Evolutionary conservation across 2,888 invertebrate genomes (phyloP), one percentile per base, ranked within the genome.

Genomic region (Malacosoma neustria): DNA sequence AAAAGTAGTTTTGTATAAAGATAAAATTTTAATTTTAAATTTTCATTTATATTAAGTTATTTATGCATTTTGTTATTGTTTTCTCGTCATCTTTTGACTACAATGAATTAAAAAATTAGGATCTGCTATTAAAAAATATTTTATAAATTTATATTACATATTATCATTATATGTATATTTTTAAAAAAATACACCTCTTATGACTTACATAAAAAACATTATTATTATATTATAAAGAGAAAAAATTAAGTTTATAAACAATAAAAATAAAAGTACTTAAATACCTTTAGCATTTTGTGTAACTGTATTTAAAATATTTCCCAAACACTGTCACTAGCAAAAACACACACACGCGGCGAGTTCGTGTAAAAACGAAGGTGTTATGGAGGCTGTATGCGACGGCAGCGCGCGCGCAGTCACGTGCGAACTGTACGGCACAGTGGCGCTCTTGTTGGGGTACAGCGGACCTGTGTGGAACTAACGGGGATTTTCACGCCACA

Each of bases 381-480:
- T 57, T 57, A 57, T 69, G 69, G 76, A 82, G 82, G 81, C 76
- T 81, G 73, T 77, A 75, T 80, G 82, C 77, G 60, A 61, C 60
- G 59, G 53, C 61, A 52, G 64, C 71, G 72, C 72, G 46, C 55
- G 80, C 81, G 76, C 72, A 67, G 73, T 82, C 82, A 84, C 81
- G 82, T 82, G 84, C 80, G 60, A 40, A 42, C 5, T 9, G 22
- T 22, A 22, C 9, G 22, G 54, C 49, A 49, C 42, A 41, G 54
- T 66, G 66, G 82, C 81, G 81, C 82, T 72, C 51, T 52, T 45
- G 40, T 53, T 71, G 71, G 70, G 50, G 49, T 51, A 43, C 31
- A 38, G 67, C 64, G 82, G 72, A 47, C 37, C 49, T 40, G 40
- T 46, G 48, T 35, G 44, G 75, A 69, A 82, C 72, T 76, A 79